Evolutionary conservation across 2,113 vertebrate species (phyloP), one percentile per base, ranked within the genome.

Genomic region (Spermophilus dauricus): DNA sequence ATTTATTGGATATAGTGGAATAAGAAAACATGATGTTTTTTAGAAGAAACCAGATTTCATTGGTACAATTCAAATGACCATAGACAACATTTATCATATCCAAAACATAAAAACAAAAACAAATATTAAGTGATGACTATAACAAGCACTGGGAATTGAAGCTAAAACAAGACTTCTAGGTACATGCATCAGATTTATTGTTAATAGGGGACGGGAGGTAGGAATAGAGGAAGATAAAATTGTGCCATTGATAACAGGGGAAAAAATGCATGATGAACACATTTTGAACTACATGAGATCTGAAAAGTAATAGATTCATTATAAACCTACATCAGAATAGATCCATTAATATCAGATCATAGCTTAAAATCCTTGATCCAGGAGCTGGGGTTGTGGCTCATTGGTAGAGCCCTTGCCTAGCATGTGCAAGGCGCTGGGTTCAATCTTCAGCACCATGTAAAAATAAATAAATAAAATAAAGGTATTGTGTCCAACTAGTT

Each of bases 291-390:
- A 10, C 11, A 11, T n/a, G 83, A 67, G 4, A 93, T 37, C 45
- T 93, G 69, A 87, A 69, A 12, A 84, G 7, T 87, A 72, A 77
- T 10, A 73, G 7, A 58, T 22, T 63, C 26, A 72, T 84, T 78
- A 26, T 37, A 37, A 73, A 11, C 24, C 85, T 63, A 5, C 24
- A 5, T 86, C 63, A 53, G 58, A 81, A 76, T 17, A 77, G 32
- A 75, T n/a, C 72, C 30, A 39, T 56, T 84, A 45, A 85, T 51
- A 18, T 11, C 82, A 90, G 67, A 1, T 45, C 39, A 85, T 85
- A 86, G 77, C 37, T 94, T 83, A 80, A 86, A 86, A 86, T 69
- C 32, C 42, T 96, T 77, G 53, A 76, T 58, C 82, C 16, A 77
- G 12, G 48, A 13, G 48, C 48, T 51, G 48, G 48, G 48, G 48